These are phyloP conservation scores for Plemyria rubiginata DNA, from an alignment of 2,888 invertebrate genomes.

Conservation along the genomic window DNA sequence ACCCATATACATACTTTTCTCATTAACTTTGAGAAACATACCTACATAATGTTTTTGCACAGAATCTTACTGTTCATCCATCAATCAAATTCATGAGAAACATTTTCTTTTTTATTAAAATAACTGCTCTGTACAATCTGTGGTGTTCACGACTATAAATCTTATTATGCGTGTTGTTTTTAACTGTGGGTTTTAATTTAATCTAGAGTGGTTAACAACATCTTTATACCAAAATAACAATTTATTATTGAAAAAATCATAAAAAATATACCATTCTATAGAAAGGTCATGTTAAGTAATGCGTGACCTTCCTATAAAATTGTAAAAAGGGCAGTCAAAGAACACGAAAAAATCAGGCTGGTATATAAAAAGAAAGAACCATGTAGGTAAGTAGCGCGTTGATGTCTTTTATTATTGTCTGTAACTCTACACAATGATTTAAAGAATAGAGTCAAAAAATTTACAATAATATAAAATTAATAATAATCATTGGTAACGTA, in stretches of 20 bases:
- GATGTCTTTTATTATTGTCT: slow-evolving; percentile 21
- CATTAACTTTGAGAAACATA: slow-evolving; percentile 7
- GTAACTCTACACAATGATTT: background rate
- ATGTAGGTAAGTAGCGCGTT: slow-evolving; percentile 16
- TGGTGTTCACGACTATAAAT: background rate
- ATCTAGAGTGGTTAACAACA: background rate
- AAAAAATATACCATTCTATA: too few relatives aligned
- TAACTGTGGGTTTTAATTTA: background rate
- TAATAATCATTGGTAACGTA: background rate
- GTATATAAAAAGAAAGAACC: background rate
- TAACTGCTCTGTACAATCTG: slow-evolving; percentile 24
- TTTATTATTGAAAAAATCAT: too few relatives aligned
- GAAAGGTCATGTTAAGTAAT: too few relatives aligned
- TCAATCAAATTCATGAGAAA: slow-evolving; percentile 34
- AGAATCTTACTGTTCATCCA: slow-evolving; percentile 18
- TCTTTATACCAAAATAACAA: too few relatives aligned
- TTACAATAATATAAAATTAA: background rate
- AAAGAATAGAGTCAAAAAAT: background rate
- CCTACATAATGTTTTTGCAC: slow-evolving; percentile 21
- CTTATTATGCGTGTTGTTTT: background rate
- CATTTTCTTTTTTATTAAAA: slow-evolving; percentile 31
- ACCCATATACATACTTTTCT: slow-evolving; percentile 8
- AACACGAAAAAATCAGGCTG: background rate
- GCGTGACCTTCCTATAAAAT: too few relatives aligned
- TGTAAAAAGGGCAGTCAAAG: too few relatives aligned